Evolutionary conservation across 2,113 vertebrate genomes (phyloP), one percentile per base, ranked within the genome.

Genomic region (Garra rufa): DNA sequence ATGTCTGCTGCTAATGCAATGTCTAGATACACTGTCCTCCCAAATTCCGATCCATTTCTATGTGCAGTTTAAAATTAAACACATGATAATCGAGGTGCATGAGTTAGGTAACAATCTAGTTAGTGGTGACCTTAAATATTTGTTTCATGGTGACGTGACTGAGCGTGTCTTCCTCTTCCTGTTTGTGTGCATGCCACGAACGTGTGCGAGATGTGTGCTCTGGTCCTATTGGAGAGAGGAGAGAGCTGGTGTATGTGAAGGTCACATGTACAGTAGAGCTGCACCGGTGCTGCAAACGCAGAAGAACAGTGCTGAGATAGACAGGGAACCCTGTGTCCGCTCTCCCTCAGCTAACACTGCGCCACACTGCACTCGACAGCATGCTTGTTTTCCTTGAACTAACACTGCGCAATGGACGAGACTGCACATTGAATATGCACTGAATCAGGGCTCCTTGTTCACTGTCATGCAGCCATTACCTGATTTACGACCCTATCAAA

Each of bases 1-100:
- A 84, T 84, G 77, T 88, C 77, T 84, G 76, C 82, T 88, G 38
- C 46, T 86, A 75, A 82, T 84, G 80, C 82, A 24, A 77, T 82
- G 61, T 73, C 81, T 85, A 67, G 50, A 70, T 67, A 77, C 44
- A 77, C 14, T 78, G 67, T 61, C 26, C 76, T 78, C 52, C 14
- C 30, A 78, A 61, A 19, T 61, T 43, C 76, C 24, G 38, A 71
- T 71, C 41, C 11, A 15, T 46, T 73, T 38, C 70, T 44, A 48
- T 74, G 43, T 74, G 46, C 46, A 52, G 26, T 57, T 43, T 50
- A 26, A 41, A 41, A 44, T 83, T 6, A 26, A 46, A 24, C 38
- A 8, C 69, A 4, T 15, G 13, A 46, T 46, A 46, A 26, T 24
- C 44, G 41, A 73, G 3, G 11, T 10, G 9, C 43, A 14, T 15